Base-by-base conservation (phyloP, 2,797 vertebrate genomes). In the Propithecus perrieri region DNA sequence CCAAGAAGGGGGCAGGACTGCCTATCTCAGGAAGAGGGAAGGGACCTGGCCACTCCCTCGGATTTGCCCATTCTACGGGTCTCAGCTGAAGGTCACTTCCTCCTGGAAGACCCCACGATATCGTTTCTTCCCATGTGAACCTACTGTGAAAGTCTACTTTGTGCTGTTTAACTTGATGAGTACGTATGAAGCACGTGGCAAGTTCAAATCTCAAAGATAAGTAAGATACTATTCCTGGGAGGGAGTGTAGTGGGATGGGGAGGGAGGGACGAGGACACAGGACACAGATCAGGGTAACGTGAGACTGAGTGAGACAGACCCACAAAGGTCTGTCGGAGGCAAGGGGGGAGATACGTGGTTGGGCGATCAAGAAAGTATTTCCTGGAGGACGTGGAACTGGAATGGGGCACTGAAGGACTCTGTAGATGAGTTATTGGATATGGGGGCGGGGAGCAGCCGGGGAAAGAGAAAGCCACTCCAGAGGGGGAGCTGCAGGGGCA, bases 261-360 rank as follows among this genome's bases (percentile, higher is more conserved):
- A 24, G 12, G 14, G 20, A 61, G 24, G 0, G 15, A 22, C 0
- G 0, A 33, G 53, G 20, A 76, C 9, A 67, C 7, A 71, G 71
- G 28, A 43, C 30, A 65, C 17, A 55, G 18, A 63, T 18, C 41
- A 63, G 28, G 63, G 30, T 24, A 33, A 26, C 2, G 26, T 46
- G 63, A 61, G 33, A 43, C 43, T 18, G 43, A 33, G 26, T 67
- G 35, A 38, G 48, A 9, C 14, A 33, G 11, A 65, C 33, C 14
- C 65, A 53, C 30, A 22, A 0, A 76, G 18, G 11, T 55, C 86
- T 55, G 12, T n/a, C 13, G 38, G 3, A 7, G 33, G 12, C 71
- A 74, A 7, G 75, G 43, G 74, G 20, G 41, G 72, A 69, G 48
- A 10, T 17, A 11, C 35, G 20, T 20, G 28, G 50, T 41, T 59